Base-by-base conservation (phyloP, 2,113 vertebrate species). In the Semicossyphus pulcher region DNA sequence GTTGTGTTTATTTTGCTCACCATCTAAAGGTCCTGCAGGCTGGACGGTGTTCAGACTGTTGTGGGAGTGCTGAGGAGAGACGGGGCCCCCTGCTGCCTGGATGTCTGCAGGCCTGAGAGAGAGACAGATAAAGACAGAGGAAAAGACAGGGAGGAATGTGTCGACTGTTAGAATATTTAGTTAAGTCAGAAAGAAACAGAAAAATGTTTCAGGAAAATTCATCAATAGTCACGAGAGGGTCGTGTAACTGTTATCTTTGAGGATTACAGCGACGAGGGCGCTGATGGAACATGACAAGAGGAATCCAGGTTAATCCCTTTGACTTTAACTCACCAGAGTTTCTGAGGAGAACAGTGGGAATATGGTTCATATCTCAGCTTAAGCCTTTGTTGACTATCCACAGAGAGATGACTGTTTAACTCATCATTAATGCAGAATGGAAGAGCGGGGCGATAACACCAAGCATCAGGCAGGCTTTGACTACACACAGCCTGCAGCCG, bases 41-140 rank as follows among this genome's bases (percentile, higher is more conserved):
- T 53, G 81, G 70, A n/a, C 1, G 45, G 39, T 4, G 25, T 56
- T 62, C 25, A 20, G 16, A 8, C 18, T 62, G 26, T 57, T 51
- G 26, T 31, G 64, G 41, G 75, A 44, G 2, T n/a, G 3, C 9
- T 44, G 80, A 42, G 61, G 37, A 58, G 53, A 70, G 34, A 37
- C 5, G 0, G n/a, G 28, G 0, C 3, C 47, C 0, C 1, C 69
- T 23, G 75, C 44, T 31, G 21, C 15, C 11, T 41, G 29, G n/a
- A 54, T 0, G 8, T 82, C 47, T 77, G 51, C 31, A 61, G 56
- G 59, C 66, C 88, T 90, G 68, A 72, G 16, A 54, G 47, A 60
- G 5, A 79, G 25, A 62, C 7, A 59, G 14, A 15, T 37, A 15
- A 25, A 32, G 15, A 39, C 8, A 12, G 12, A 32, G 39, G 12